These are phyloP conservation scores for Tor tambroides DNA, from an alignment of 2,113 vertebrate species.

Conservation along the genomic window DNA sequence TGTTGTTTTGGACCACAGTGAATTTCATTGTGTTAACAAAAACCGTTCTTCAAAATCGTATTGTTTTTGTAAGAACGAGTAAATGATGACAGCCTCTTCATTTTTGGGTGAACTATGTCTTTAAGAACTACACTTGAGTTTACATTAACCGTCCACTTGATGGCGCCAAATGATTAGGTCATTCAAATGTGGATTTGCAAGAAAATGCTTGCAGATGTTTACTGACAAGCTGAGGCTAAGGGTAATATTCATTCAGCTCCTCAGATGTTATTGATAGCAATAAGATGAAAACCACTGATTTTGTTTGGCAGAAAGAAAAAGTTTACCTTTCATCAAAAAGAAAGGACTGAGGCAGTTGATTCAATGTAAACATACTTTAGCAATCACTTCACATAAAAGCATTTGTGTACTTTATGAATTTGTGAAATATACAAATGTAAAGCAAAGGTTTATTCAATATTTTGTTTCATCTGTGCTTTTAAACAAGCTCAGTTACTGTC, in stretches of 20 bases:
- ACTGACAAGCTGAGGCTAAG: not conserved
- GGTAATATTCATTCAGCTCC: not conserved
- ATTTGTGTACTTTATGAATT: not conserved
- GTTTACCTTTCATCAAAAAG: not conserved
- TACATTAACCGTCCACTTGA: not conserved
- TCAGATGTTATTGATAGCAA: not conserved
- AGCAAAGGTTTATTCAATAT: not conserved
- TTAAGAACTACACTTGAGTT: not conserved
- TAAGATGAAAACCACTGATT: not conserved
- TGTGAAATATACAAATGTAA: not conserved
- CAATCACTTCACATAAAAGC: not conserved
- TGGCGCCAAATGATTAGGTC: slow-evolving; percentile 1
- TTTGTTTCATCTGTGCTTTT: not conserved
- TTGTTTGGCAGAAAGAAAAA: not conserved
- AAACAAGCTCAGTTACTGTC: not conserved
- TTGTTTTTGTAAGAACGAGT: not conserved
- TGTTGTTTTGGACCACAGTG: too few relatives aligned
- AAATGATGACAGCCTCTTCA: not conserved
- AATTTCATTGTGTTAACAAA: not conserved
- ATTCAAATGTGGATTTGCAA: not conserved
- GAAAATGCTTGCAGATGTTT: not conserved
- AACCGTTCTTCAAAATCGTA: not conserved
- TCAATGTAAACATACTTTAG: not conserved
- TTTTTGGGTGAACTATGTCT: not conserved
- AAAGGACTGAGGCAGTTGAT: not conserved